Evolutionary conservation across 2,888 invertebrate species (phyloP).

Genomic region (Parascotia fuliginaria): DNA sequence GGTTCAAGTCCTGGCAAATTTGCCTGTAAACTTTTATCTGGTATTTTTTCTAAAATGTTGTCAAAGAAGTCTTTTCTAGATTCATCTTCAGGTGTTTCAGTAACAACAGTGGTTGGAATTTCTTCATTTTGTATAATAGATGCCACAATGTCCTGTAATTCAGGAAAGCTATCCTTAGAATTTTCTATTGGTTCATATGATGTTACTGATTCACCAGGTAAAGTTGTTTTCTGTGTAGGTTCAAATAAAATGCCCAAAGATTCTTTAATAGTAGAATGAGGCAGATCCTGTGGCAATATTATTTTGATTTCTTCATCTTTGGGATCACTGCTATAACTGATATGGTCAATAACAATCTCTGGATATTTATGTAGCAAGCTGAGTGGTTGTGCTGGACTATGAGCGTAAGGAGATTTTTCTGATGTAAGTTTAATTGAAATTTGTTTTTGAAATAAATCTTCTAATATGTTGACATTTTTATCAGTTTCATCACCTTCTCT

Average conservation of each 20-base stretch:
- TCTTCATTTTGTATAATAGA: slow-evolving; percentile 18
- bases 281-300: slow-evolving; percentile 1
- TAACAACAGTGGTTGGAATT: slow-evolving; percentile 13
- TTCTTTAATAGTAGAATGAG: not conserved
- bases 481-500: not conserved
- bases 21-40: slow-evolving; percentile 6
- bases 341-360: slow-evolving; percentile 24
- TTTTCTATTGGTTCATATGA: not conserved
- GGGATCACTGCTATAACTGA: slow-evolving; percentile 25
- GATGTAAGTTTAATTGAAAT: slow-evolving; percentile 5
- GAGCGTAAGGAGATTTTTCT: slow-evolving; percentile 1
- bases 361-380: slow-evolving; percentile 22
- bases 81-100: slow-evolving; percentile 18
- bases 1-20: slow-evolving; percentile 1
- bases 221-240: slow-evolving; percentile 2
- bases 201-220: slow-evolving; percentile 12
- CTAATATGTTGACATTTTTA: slow-evolving; percentile 8
- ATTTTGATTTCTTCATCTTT: not conserved
- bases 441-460: slow-evolving; percentile 17
- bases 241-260: not conserved
- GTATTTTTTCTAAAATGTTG: slow-evolving; percentile 31
- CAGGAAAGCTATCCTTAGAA: not conserved
- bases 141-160: slow-evolving; percentile 12
- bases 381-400: slow-evolving; percentile 6
- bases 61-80: slow-evolving; percentile 22